Evolutionary conservation across 1,140 invertebrate species (phyloP).

Genomic region (Metopolophium dirhodum): DNA sequence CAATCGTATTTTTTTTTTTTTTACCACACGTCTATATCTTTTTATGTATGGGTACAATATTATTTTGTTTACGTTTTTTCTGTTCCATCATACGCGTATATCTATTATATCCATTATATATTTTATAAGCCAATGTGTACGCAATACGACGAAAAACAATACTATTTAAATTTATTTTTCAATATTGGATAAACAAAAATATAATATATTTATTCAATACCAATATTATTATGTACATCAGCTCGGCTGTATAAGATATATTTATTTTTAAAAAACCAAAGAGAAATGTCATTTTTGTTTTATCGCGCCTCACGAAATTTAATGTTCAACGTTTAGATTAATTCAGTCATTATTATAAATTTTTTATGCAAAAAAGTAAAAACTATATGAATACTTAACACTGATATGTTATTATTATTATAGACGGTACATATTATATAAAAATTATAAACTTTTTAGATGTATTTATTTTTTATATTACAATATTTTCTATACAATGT

Average conservation of each 20-base stretch:
- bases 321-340: not conserved
- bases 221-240: not conserved
- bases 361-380: not conserved
- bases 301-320: not conserved
- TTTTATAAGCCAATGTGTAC: not conserved
- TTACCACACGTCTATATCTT: not conserved
- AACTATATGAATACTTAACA: not conserved
- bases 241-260: not conserved
- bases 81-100: not conserved
- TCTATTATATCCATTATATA: not conserved
- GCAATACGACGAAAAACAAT: not conserved
- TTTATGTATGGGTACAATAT: not conserved
- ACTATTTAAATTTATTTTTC: slow-evolving; percentile 9
- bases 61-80: not conserved
- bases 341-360: not conserved
- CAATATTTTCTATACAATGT: not conserved
- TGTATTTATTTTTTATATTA: not conserved
- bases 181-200: slow-evolving; percentile 1
- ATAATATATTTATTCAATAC: not conserved
- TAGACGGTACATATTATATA: not conserved
- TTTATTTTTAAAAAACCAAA: not conserved
- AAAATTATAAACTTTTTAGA: not conserved
- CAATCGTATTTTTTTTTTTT: not conserved
- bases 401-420: not conserved
- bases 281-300: not conserved